Evolutionary conservation across 2,797 vertebrate species (phyloP).

Genomic region (Uromys caudimaculatus): DNA sequence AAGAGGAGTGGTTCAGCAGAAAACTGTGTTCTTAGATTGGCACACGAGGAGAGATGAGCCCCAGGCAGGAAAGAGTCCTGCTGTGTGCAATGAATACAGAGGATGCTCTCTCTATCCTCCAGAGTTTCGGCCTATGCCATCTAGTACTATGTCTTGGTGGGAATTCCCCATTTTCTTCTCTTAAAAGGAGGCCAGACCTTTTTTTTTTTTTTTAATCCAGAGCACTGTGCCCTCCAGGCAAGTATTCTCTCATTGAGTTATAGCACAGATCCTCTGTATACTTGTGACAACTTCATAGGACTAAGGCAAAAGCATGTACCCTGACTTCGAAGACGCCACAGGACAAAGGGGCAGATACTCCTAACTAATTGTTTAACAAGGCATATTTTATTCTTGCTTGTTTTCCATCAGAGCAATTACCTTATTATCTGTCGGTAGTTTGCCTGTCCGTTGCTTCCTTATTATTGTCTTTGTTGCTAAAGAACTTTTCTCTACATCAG

Average conservation of each 20-base stretch:
- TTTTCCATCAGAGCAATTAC: conserved; percentile 9
- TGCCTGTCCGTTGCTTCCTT: background rate
- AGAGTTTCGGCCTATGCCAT: background rate
- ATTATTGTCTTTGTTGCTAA: background rate
- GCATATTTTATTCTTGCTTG: background rate
- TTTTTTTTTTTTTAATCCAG: background rate
- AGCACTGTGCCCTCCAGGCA: background rate
- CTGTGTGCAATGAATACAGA: accelerated
- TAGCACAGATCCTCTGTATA: background rate
- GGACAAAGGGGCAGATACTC: background rate
- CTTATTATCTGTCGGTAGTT: background rate
- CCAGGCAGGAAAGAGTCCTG: background rate
- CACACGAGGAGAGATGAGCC: background rate
- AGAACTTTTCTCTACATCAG: background rate
- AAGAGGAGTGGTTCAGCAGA: conserved; percentile 18
- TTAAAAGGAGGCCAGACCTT: background rate
- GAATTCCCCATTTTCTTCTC: background rate
- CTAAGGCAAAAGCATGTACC: background rate
- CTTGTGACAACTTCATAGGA: background rate
- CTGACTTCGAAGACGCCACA: conserved; percentile 4
- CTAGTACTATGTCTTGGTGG: background rate
- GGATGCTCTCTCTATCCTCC: background rate
- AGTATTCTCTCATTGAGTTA: background rate
- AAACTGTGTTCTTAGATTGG: background rate
- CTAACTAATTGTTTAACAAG: background rate